Base-by-base conservation (phyloP, 2,888 invertebrate genomes). In the Hydrotaea diabolus region DNA sequence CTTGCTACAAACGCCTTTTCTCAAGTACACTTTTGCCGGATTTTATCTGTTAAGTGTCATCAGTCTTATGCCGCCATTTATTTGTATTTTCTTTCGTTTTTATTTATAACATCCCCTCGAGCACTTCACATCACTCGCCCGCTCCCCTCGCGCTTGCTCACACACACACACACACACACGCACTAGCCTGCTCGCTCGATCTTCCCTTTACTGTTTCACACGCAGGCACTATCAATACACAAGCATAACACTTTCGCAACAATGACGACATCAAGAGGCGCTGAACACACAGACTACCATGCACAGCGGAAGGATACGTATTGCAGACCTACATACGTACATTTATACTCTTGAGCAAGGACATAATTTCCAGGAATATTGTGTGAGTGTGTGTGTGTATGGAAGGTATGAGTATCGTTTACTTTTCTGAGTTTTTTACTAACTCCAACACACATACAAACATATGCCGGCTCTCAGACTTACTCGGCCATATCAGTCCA, bases 11-110 rank as follows among this genome's bases (percentile, higher is more conserved):
- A 80, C 79, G 62, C 82, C 85, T 59, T 85, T 74, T 49, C 76
- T 81, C 78, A 77, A 83, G 85, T 80, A 80, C 80, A 75, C 77
- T 83, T 86, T 83, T 82, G 81, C 76, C 83, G 83, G 80, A 80
- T 85, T 87, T 86, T 87, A 90, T 90, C 89, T 90, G 88, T 87
- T 86, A 87, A 90, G 90, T 90, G 89, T 89, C 89, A 90, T 90
- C 89, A 88, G 87, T 83, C 83, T 83, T 83, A 73, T 78, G 85
- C 81, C 83, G 83, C 85, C 83, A 85, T 77, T 85, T 87, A 80
- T 85, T 85, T 84, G 77, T 76, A 77, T 77, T 86, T 73, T 49
- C 72, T 39, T 74, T 62, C 57, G 21, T 77, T 64, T 80, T 62
- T 72, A 74, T 74, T 74, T 74, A 39, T 62, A 46, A 62, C 26